Percentiles rank a stretch among this genome's conserved stretches.
Conservation (phyloP, 2,888 invertebrate species). For the Dastarcus helophoroides region DNA sequence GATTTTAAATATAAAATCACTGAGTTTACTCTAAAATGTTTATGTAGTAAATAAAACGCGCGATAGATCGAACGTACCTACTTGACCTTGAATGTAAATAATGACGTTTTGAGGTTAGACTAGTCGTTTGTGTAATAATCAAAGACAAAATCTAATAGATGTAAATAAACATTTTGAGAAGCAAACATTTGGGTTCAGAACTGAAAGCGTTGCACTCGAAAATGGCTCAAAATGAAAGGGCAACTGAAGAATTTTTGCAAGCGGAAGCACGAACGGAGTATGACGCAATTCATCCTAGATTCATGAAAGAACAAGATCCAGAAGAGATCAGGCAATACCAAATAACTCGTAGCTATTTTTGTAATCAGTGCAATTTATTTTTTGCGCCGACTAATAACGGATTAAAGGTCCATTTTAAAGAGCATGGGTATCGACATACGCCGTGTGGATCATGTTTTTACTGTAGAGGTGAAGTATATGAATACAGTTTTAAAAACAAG, state of each 20-base stretch:
- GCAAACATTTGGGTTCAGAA: too few relatives aligned
- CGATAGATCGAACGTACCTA: too few relatives aligned
- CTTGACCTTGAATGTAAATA: too few relatives aligned
- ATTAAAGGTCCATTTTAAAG: conserved; percentile 13
- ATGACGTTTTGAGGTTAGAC: too few relatives aligned
- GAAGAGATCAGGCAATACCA: conserved; percentile 11
- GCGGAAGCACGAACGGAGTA: conserved; percentile 9
- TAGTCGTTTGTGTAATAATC: too few relatives aligned
- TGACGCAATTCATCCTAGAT: conserved; percentile 16
- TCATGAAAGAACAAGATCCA: conserved; percentile 11
- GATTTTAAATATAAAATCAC: too few relatives aligned
- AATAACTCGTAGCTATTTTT: conserved; percentile 12
- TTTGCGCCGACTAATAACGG: conserved; percentile 13
- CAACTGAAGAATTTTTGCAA: conserved; percentile 10
- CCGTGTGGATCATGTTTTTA: conserved; percentile 14
- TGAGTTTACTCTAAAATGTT: too few relatives aligned
- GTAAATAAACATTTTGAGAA: too few relatives aligned
- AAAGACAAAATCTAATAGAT: too few relatives aligned
- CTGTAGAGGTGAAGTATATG: conserved; percentile 13
- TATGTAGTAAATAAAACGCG: too few relatives aligned
- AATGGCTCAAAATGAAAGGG: too few relatives aligned
- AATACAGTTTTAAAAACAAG: conserved; percentile 12
- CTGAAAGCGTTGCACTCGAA: too few relatives aligned
- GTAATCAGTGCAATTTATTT: conserved; percentile 12
- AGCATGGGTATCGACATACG: conserved; percentile 11